A percentile compares a stretch with the other conserved stretches of the same genome.
Conservation (phyloP, 2,113 vertebrate genomes). For the Zosterops borbonicus region DNA sequence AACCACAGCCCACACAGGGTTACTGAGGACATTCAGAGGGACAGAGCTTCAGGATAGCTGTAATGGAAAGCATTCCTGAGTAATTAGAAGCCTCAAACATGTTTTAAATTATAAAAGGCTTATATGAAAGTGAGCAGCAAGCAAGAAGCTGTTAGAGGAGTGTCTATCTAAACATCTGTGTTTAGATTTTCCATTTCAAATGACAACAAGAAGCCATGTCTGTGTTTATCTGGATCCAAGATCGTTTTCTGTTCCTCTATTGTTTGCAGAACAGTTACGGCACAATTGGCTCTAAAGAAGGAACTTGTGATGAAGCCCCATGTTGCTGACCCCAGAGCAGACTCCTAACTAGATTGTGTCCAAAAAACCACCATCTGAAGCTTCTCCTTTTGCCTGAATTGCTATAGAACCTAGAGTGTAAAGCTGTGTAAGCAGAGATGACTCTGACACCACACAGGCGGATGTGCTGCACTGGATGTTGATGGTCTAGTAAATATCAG, state of each 20-base stretch:
- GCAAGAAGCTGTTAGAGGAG: neutral
- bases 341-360: neutral
- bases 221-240: neutral
- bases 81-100: neutral
- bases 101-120: neutral
- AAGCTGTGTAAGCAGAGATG: neutral
- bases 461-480: neutral
- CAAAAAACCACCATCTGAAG: neutral
- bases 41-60: neutral
- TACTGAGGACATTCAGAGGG: neutral
- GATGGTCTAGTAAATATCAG: neutral
- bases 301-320: neutral
- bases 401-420: neutral
- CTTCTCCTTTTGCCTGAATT: neutral
- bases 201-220: neutral
- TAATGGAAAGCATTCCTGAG: neutral
- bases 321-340: neutral
- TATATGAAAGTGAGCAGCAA: neutral
- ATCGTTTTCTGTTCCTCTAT: no score
- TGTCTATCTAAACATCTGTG: neutral
- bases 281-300: neutral
- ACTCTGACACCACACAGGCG: neutral
- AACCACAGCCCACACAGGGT: neutral
- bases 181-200: conserved; percentile 12
- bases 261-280: neutral